phyloP scores from a whole-genome alignment of 1,140 invertebrate species.

The Tenebrio molitor region DNA sequence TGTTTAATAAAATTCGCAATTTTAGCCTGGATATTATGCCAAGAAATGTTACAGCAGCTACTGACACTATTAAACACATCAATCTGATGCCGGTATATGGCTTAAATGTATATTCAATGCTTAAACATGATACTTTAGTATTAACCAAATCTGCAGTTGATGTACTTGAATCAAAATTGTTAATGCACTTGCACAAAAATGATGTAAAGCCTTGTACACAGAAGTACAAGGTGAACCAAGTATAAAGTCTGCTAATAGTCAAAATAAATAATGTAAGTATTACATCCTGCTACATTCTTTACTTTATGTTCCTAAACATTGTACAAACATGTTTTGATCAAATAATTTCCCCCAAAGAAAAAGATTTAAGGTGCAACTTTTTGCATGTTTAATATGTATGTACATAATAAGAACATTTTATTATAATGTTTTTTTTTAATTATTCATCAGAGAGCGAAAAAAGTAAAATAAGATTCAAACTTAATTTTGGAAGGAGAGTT shows the following conservation, averaged over 20 bases:
- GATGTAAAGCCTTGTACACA: conserved; percentile 67
- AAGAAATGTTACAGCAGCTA: conserved; percentile 86
- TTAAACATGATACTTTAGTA: conserved; percentile 96
- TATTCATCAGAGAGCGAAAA: too few species aligned
- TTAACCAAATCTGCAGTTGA: conserved; percentile 88
- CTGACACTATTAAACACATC: conserved; percentile 81
- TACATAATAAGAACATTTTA: too few species aligned
- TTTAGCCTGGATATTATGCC: conserved; percentile 89
- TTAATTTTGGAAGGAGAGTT: too few species aligned
- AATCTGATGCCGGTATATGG: conserved; percentile 98
- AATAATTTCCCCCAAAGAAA: too few species aligned
- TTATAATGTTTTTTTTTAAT: too few species aligned
- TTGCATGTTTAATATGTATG: too few species aligned
- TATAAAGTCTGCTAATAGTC: too few species aligned
- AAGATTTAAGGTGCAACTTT: too few species aligned
- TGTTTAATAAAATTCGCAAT: conserved; percentile 42
- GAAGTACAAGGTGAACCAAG: conserved; percentile 72
- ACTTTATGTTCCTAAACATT: too few species aligned
- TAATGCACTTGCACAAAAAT: conserved; percentile 82
- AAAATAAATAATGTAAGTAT: too few species aligned
- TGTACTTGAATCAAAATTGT: conserved; percentile 87
- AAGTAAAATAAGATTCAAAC: too few species aligned
- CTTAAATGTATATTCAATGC: conserved; percentile 89
- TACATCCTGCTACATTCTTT: neutral
- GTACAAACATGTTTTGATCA: too few species aligned